Conservation (phyloP, 2,888 invertebrate species). For the Epinotia ramella region DNA sequence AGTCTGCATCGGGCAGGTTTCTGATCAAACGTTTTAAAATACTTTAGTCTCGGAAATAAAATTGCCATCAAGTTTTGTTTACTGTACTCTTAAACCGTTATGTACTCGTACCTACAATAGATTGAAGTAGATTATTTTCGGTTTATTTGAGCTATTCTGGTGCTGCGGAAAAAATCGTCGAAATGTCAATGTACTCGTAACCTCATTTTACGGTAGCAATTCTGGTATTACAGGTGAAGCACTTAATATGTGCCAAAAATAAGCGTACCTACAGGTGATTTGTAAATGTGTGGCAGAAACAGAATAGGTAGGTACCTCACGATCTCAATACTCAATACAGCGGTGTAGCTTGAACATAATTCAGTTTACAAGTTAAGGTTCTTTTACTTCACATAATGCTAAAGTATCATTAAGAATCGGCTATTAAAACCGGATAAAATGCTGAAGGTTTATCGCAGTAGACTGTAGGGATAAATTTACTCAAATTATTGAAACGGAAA, state of each 20-base stretch:
- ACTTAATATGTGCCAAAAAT: not conserved
- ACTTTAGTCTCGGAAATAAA: not conserved
- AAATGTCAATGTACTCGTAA: not conserved
- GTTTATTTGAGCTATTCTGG: not conserved
- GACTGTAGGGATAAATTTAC: not conserved
- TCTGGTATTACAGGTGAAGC: too few species aligned
- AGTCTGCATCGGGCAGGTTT: conserved; percentile 13
- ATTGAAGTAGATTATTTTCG: not conserved
- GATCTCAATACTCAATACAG: too few species aligned
- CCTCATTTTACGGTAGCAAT: not conserved
- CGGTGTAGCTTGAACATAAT: not conserved
- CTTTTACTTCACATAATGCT: not conserved
- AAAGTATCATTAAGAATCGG: not conserved
- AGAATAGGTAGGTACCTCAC: not conserved
- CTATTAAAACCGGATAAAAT: not conserved
- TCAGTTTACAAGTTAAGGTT: not conserved
- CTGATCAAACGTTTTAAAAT: conserved; percentile 5
- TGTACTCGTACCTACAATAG: not conserved
- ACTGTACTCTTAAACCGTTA: not conserved
- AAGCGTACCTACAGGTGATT: too few species aligned
- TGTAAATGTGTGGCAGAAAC: not conserved
- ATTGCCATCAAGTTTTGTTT: not conserved
- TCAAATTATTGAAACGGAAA: too few species aligned
- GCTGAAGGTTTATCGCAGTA: not conserved
- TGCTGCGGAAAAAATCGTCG: not conserved